Evolutionary conservation across 2,888 invertebrate genomes (phyloP).

Genomic region (Tipula vernalis): DNA sequence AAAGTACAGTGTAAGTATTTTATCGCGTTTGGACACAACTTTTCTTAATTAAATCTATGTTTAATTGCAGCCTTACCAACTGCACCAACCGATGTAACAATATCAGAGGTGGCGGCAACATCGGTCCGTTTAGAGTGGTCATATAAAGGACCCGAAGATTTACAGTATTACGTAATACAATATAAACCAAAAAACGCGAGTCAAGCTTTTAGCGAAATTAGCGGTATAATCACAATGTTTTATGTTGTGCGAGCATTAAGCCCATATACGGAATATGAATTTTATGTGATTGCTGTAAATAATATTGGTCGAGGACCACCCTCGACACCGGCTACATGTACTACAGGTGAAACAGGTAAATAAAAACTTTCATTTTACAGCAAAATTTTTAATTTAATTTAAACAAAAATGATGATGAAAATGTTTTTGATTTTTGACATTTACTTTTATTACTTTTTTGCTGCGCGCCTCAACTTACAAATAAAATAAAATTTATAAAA

Average conservation of each 20-base stretch:
- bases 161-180: conserved; percentile 93
- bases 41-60: not conserved
- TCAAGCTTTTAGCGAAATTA: conserved; percentile 82
- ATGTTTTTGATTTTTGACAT: conserved; percentile 5
- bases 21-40: conserved; percentile 32
- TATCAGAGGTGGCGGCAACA: conserved; percentile 87
- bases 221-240: conserved; percentile 85
- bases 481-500: not conserved
- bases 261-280: conserved; percentile 92
- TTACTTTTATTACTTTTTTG: not conserved
- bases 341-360: conserved; percentile 93
- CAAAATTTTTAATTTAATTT: not conserved
- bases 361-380: not conserved
- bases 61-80: conserved; percentile 65
- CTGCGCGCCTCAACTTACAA: not conserved
- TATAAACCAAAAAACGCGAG: conserved; percentile 92
- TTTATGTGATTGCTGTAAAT: conserved; percentile 91
- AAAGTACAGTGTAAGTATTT: conserved; percentile 82
- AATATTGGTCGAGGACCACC: conserved; percentile 85
- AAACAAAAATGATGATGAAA: not conserved
- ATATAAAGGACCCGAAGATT: conserved; percentile 74
- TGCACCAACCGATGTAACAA: conserved; percentile 77
- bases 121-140: conserved; percentile 90
- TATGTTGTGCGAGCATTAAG: conserved; percentile 81
- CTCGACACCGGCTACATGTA: conserved; percentile 77